A percentile compares a stretch with the other conserved stretches of the same genome.
Conservation (phyloP, 1,140 invertebrate genomes). For the Aphelinus certus region DNA sequence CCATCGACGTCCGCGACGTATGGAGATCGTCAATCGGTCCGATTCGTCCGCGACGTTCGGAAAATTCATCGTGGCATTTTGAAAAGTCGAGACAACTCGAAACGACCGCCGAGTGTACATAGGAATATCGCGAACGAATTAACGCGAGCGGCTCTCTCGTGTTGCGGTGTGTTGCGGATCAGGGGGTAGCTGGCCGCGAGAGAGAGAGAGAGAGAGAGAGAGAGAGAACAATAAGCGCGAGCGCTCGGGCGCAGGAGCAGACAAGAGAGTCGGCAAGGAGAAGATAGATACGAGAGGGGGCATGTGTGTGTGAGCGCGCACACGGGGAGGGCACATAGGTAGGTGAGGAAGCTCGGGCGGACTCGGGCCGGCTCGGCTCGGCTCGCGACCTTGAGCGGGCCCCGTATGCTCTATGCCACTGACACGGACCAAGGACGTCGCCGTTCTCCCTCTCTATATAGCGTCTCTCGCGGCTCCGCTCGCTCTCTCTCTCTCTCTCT, state of each 20-base stretch:
- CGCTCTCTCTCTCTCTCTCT: background rate
- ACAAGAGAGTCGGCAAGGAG: background rate
- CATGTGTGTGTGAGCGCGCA: too few species aligned
- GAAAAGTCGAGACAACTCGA: too few species aligned
- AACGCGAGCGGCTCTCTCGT: too few species aligned
- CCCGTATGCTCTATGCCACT: conserved; percentile 67
- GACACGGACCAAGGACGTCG: conserved; percentile 66
- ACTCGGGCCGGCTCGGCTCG: conserved; percentile 50
- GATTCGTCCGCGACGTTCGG: too few species aligned
- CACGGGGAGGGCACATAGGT: too few species aligned
- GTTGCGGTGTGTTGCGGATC: too few species aligned
- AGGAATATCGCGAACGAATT: too few species aligned
- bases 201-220: background rate
- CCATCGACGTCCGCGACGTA: too few species aligned
- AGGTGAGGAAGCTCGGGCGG: conserved; percentile 18
- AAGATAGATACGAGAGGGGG: background rate
- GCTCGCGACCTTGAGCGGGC: conserved; percentile 64
- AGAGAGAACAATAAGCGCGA: conserved; percentile 26
- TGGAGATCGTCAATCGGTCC: too few species aligned
- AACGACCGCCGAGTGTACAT: too few species aligned
- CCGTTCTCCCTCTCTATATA: conserved; percentile 6
- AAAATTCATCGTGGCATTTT: too few species aligned
- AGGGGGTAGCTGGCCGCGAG: too few species aligned
- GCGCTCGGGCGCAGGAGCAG: conserved; percentile 7
- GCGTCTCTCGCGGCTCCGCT: background rate